Base-by-base conservation (phyloP, 2,888 invertebrate genomes). In the Ochlodes sylvanus region DNA sequence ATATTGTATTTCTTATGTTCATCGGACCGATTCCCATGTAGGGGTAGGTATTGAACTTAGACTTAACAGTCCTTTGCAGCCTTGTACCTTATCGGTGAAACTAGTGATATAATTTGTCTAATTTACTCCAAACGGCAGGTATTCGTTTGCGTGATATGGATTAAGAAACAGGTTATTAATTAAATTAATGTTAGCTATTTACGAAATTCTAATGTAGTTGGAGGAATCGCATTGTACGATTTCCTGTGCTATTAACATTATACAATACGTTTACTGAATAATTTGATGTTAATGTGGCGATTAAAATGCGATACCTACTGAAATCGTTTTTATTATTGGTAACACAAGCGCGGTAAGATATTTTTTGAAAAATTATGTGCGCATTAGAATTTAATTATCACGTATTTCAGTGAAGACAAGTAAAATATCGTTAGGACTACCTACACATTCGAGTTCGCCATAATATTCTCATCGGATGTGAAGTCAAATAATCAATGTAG, bases 241-340 rank as follows among this genome's bases (percentile, higher is more conserved):
- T 32, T 54, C 54, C 54, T 54, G 54, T 32, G 32, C 12, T 54
- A 32, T 15, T 54, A 50, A 32, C 32, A 32, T 32, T 27, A 54
- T 54, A 54, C 1, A 54, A 54, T 54, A 32, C 32, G 32, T 32
- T 54, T 54, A 32, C 32, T 54, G n/a, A 54, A 27, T 54, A 27
- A 2, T n/a, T n/a, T n/a, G 27, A 54, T 14, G 54, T 14, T 54
- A 54, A 27, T 54, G 50, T 27, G 14, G 54, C 54, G 21, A 54
- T 54, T 54, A 12, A 4, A 54, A 54, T 54, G 54, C 54, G n/a
- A 21, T 21, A 21, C 6, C 0, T 7, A 7, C 0, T n/a, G 27
- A 54, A 54, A 52, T 52, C 52, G 27, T 52, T 27, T 27, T 32
- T 52, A 21, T 7, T 17, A 17, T 7, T 19, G 21, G 14, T 12